These are phyloP conservation scores for Aphyosemion australe DNA, from an alignment of 2,113 vertebrate genomes.

Conservation along the genomic window DNA sequence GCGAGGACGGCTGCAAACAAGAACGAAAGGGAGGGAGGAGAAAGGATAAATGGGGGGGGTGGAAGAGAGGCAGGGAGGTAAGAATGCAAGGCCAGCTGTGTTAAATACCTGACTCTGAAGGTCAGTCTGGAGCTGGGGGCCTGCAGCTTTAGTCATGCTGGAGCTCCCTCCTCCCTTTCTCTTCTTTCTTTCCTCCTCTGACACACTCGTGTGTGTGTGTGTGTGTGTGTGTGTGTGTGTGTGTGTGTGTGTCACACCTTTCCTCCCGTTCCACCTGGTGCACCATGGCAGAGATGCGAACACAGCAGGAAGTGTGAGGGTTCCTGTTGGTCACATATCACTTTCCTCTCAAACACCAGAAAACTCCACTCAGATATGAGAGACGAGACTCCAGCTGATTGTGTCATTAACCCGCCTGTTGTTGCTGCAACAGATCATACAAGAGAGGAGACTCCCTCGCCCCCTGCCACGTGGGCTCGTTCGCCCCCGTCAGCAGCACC, in stretches of 20 bases:
- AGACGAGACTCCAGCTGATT: background rate
- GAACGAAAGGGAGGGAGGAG: conserved; percentile 75
- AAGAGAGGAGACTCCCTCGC: conserved; percentile 84
- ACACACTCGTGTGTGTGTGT: conserved; percentile 8
- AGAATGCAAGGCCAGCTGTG: conserved; percentile 83
- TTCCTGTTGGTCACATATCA: no score
- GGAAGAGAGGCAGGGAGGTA: conserved; percentile 65
- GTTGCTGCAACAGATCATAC: conserved; percentile 81
- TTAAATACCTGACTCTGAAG: conserved; percentile 86
- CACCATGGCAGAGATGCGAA: conserved; percentile 62
- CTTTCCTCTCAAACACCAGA: no score
- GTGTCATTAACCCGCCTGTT: background rate
- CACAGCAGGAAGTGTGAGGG: conserved; percentile 54
- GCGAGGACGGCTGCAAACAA: conserved; percentile 38
- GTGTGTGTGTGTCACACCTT: background rate
- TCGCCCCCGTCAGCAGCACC: conserved; percentile 92
- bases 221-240: background rate
- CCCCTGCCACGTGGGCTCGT: conserved; percentile 86
- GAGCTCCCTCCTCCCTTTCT: conserved; percentile 46
- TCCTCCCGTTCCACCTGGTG: conserved; percentile 35
- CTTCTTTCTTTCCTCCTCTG: conserved; percentile 46
- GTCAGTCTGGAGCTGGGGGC: conserved; percentile 75
- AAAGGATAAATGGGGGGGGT: conserved; percentile 66
- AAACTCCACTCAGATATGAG: no score
- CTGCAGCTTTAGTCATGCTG: conserved; percentile 78